A percentile compares a stretch with the other conserved stretches of the same genome.
Evolutionary conservation across 2,888 invertebrate species (phyloP).

Genomic region (Tanypteryx hageni): DNA sequence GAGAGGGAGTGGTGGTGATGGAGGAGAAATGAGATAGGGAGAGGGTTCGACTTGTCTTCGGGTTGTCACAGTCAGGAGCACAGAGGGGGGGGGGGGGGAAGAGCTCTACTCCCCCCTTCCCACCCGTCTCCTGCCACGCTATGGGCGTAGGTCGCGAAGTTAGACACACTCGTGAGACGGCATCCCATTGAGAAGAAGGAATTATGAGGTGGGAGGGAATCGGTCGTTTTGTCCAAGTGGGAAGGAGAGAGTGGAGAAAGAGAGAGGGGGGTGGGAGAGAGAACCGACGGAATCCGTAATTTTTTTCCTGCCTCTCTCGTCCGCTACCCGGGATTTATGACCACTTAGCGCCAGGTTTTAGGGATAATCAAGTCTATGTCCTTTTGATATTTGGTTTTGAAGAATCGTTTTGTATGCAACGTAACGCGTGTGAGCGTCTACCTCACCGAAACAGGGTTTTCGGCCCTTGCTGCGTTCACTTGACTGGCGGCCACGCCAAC

Average conservation of each 20-base stretch:
- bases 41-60: constrained; percentile 14
- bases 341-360: constrained; percentile 16
- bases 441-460: too few species aligned
- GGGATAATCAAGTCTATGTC: constrained; percentile 9
- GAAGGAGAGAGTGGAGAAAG: background rate
- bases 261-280: background rate
- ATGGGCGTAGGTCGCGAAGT: background rate
- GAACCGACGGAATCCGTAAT: background rate
- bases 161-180: background rate
- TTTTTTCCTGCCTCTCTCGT: background rate
- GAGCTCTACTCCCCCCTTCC: background rate
- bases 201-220: constrained; percentile 11
- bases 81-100: background rate
- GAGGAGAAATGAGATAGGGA: background rate
- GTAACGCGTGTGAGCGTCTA: background rate
- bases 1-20: too few species aligned
- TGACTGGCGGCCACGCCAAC: background rate
- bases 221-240: background rate
- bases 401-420: background rate
- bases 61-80: constrained; percentile 24
- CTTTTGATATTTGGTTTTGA: constrained; percentile 8
- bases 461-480: background rate
- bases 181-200: constrained; percentile 18
- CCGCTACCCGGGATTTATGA: background rate
- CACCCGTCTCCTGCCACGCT: background rate